phyloP scores from a whole-genome alignment of 2,797 vertebrate species.

The Dermochelys coriacea region DNA sequence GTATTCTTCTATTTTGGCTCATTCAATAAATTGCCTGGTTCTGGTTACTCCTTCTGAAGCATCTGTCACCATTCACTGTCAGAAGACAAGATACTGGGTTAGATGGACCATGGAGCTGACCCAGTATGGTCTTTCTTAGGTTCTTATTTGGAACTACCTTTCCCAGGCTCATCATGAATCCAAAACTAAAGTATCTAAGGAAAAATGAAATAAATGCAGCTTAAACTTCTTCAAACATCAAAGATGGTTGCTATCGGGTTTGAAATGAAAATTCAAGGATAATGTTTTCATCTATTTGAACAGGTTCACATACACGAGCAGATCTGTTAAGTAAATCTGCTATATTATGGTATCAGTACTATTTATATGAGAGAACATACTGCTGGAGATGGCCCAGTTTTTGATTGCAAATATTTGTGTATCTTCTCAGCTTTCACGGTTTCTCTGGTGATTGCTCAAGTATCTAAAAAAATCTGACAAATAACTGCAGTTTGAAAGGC shows the following conservation, averaged over 20 bases:
- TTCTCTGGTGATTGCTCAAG: conserved; percentile 68
- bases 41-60: neutral
- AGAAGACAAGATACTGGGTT: neutral
- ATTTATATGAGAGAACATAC: neutral
- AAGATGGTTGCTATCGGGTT: neutral
- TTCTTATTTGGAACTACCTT: neutral
- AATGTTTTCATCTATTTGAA: neutral
- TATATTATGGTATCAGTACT: neutral
- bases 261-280: neutral
- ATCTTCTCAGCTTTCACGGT: conserved; percentile 51
- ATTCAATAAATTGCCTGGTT: neutral
- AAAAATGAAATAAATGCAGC: fast-evolving
- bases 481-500: conserved; percentile 77
- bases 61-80: neutral
- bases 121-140: neutral
- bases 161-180: neutral
- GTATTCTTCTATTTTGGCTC: neutral
- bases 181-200: neutral
- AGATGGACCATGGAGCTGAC: too few relatives aligned
- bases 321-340: neutral
- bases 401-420: conserved; percentile 46
- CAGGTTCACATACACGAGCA: fast-evolving
- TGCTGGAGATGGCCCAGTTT: conserved; percentile 53
- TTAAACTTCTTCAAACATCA: neutral
- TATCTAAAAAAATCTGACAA: conserved; percentile 63